Evolutionary conservation across 2,888 invertebrate species (phyloP).

Genomic region (Alloscopus bannaensis): DNA sequence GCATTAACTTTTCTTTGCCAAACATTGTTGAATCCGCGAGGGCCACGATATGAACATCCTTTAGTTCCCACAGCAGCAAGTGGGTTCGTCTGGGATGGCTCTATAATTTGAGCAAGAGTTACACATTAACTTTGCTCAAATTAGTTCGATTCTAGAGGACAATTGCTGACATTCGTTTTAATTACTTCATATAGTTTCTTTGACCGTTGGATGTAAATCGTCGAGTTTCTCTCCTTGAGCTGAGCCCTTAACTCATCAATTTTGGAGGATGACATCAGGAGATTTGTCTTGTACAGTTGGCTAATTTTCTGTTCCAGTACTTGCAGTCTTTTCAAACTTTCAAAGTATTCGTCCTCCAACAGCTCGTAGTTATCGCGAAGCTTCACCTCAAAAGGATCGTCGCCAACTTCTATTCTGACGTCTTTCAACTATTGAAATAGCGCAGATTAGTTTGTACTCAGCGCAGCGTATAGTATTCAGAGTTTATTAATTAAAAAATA

Average conservation of each 20-base stretch:
- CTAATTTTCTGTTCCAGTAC: conserved; percentile 91
- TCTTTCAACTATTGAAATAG: conserved; percentile 82
- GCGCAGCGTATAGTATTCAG: not conserved
- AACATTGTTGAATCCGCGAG: conserved; percentile 92
- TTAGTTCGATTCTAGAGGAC: not conserved
- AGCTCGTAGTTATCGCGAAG: conserved; percentile 96
- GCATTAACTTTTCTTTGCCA: conserved; percentile 85
- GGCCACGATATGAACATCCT: conserved; percentile 83
- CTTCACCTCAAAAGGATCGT: conserved; percentile 98
- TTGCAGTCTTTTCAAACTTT: conserved; percentile 91
- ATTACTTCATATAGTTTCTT: conserved; percentile 81
- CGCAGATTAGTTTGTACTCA: not conserved
- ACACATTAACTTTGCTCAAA: conserved; percentile 2
- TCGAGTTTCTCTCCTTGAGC: conserved; percentile 91
- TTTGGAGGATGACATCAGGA: conserved; percentile 89
- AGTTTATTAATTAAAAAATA: conserved; percentile 18
- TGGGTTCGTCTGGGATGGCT: conserved; percentile 82
- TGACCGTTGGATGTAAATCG: conserved; percentile 95
- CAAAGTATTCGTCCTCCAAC: conserved; percentile 95
- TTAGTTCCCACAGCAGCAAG: conserved; percentile 91
- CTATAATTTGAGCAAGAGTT: conserved; percentile 48
- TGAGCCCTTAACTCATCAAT: conserved; percentile 93
- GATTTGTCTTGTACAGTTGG: conserved; percentile 87
- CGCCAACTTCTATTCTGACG: conserved; percentile 93
- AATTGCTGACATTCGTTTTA: not conserved